Evolutionary conservation across 1,140 invertebrate species (phyloP).

Genomic region (Ostrea denselamellosa): DNA sequence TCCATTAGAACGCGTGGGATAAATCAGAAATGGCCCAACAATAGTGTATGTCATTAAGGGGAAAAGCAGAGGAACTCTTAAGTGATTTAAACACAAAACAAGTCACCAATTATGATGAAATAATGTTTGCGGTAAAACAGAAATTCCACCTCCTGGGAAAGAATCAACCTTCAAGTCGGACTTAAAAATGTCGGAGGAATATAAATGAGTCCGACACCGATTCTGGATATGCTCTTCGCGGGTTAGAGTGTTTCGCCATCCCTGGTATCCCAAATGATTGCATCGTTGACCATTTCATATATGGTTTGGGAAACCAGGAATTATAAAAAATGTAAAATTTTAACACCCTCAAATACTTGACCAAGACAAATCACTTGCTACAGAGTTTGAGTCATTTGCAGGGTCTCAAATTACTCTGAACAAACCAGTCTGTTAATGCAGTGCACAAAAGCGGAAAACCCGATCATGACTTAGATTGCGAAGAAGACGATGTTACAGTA

Average conservation of each 20-base stretch:
- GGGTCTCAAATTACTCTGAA: not conserved
- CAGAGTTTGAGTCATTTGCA: slow-evolving; percentile 50
- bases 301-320: slow-evolving; percentile 40
- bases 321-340: slow-evolving; percentile 46
- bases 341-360: slow-evolving; percentile 37
- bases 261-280: not conserved
- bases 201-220: not conserved
- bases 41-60: slow-evolving; percentile 46
- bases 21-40: slow-evolving; percentile 55
- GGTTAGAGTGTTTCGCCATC: no score
- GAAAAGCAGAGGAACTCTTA: slow-evolving; percentile 49
- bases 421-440: not conserved
- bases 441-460: not conserved
- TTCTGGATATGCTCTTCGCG: no score
- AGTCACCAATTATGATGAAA: slow-evolving; percentile 26
- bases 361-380: slow-evolving; percentile 40
- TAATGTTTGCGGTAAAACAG: no score
- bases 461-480: no score
- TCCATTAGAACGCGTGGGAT: no score
- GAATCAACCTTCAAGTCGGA: slow-evolving; percentile 50
- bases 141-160: slow-evolving; percentile 48
- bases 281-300: slow-evolving; percentile 45
- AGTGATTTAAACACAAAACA: slow-evolving; percentile 33
- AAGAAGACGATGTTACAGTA: slow-evolving; percentile 3
- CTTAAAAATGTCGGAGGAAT: slow-evolving; percentile 35